A percentile compares a stretch with the other conserved stretches of the same genome.
These are phyloP conservation scores for Kryptopterus vitreolus DNA, from an alignment of 2,797 vertebrate genomes.

Conservation along the genomic window DNA sequence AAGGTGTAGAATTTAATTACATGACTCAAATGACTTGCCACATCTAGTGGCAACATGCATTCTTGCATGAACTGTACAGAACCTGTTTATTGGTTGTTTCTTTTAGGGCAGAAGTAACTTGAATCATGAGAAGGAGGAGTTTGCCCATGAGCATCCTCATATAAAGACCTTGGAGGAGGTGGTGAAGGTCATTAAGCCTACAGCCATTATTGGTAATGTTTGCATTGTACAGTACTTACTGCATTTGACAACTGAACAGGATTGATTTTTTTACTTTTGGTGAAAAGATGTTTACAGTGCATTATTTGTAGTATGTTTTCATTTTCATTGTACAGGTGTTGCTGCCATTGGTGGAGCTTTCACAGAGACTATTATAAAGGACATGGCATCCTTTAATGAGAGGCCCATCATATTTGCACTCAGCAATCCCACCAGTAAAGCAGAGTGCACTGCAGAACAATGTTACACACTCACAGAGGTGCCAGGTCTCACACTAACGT, in stretches of 20 bases:
- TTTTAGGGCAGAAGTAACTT: conserved; percentile 83
- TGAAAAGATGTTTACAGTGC: background rate
- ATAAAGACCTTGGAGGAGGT: conserved; percentile 90
- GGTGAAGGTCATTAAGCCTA: conserved; percentile 88
- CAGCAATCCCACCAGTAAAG: conserved; percentile 98
- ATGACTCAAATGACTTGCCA: conserved; percentile 6
- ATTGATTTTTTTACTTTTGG: background rate
- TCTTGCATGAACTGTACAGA: background rate
- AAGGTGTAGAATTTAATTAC: conserved; percentile 22
- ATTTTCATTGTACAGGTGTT: conserved; percentile 76
- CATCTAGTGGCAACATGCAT: background rate
- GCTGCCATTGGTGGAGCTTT: conserved; percentile 92
- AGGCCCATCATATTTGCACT: conserved; percentile 94
- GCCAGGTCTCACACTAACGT: background rate
- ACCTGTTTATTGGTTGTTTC: conserved; percentile 19
- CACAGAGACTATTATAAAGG: conserved; percentile 88
- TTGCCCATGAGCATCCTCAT: conserved; percentile 89
- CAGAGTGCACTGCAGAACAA: conserved; percentile 95
- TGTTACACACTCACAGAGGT: conserved; percentile 94
- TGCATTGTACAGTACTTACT: background rate
- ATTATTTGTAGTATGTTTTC: background rate
- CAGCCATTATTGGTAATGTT: conserved; percentile 89
- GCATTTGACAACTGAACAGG: background rate
- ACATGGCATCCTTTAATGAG: conserved; percentile 92
- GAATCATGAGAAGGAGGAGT: conserved; percentile 91